Evolutionary conservation across 2,113 vertebrate genomes (phyloP), one percentile per base, ranked within the genome.

Genomic region (Carollia perspicillata): DNA sequence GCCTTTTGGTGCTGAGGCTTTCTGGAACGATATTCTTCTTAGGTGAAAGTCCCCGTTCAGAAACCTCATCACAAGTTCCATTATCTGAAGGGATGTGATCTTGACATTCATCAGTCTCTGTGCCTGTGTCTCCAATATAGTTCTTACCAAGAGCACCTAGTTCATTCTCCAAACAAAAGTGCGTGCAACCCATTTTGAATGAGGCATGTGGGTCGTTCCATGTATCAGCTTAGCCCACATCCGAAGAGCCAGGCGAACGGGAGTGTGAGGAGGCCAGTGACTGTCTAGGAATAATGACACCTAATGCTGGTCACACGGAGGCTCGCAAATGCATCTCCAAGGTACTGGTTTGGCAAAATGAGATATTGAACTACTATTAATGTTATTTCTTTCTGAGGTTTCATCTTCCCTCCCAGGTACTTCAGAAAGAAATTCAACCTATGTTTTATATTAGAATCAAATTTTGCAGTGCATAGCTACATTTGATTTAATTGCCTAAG

Each of bases 101-200:
- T 97, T 92, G 97, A 94, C 86, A 93, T 96, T 97, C 96, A 69
- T 95, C 97, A 95, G 90, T 97, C 96, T 98, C 98, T 93, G 85
- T 97, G 93, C 95, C 97, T 96, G 72, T 97, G 96, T 96, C 78
- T 49, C 94, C 90, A 88, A 85, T 95, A 85, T 95, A 89, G 97
- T 97, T 97, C 75, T 94, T 97, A 92, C 91, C 79, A 37, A 42
- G 87, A 95, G 53, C 78, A 68, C 51, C 8, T 55, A 89, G 84
- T 97, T 97, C 95, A 80, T 97, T 96, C 96, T 86, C 93, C 87
- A 90, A 96, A 95, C 60, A 89, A 97, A 90, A 68, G 6, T 4
- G 1, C 10, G 94, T 53, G 75, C 53, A 33, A 75, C 44, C 16
- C 47, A 77, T 49, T 98, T 97, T 96, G 83, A 94, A 42, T 37